phyloP scores from a whole-genome alignment of 2,888 invertebrate genomes.

The Drosophila anomalata region DNA sequence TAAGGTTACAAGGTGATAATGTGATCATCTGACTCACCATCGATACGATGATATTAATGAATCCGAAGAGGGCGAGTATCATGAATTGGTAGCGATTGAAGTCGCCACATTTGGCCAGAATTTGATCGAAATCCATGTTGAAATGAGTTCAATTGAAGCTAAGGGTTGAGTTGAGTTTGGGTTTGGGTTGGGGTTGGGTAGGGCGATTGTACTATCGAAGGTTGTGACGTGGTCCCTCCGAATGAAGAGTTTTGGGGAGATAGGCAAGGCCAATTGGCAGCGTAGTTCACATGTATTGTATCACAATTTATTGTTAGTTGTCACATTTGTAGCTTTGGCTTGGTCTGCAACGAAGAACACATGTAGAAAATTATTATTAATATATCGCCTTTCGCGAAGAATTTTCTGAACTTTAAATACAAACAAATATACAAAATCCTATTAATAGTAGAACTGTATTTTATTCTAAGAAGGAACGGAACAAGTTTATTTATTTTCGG shows the following conservation, averaged over 20 bases:
- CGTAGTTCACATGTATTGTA: slow-evolving; percentile 42
- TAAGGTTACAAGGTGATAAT: neutral
- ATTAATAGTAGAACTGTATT: neutral
- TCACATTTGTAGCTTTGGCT: slow-evolving; percentile 61
- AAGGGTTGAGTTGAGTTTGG: neutral
- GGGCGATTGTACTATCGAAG: slow-evolving; percentile 44
- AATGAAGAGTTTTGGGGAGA: slow-evolving; percentile 11
- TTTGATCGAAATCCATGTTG: slow-evolving; percentile 85
- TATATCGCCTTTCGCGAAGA: neutral
- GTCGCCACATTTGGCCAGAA: slow-evolving; percentile 85
- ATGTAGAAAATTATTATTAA: neutral
- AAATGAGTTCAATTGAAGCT: slow-evolving; percentile 20
- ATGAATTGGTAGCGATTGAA: slow-evolving; percentile 85
- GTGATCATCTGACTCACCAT: slow-evolving; percentile 74
- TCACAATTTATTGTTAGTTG: slow-evolving; percentile 60
- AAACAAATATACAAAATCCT: neutral
- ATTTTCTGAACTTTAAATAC: neutral
- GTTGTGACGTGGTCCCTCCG: slow-evolving; percentile 20
- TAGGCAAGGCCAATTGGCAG: slow-evolving; percentile 9
- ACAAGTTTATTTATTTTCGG: neutral
- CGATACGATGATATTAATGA: slow-evolving; percentile 86
- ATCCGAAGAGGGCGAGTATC: slow-evolving; percentile 85
- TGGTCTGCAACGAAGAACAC: slow-evolving; percentile 44
- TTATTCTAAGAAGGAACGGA: neutral
- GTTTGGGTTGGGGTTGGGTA: neutral